phyloP scores from a whole-genome alignment of 2,797 vertebrate species.

The Scolopax rusticola region DNA sequence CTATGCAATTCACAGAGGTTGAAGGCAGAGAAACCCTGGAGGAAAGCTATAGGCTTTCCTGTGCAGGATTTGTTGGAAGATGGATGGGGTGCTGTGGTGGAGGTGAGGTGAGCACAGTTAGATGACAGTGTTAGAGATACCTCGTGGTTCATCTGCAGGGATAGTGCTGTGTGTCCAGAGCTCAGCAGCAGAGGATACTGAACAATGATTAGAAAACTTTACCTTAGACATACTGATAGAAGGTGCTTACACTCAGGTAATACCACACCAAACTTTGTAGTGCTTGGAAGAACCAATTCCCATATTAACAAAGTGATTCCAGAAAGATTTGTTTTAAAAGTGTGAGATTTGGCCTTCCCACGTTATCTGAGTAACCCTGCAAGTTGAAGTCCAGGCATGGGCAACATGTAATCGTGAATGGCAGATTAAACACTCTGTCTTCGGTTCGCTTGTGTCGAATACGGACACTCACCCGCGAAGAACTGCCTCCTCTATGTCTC shows the following conservation, averaged over 20 bases:
- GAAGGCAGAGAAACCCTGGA: neutral
- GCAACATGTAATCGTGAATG: neutral
- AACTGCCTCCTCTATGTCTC: neutral
- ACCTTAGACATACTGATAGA: neutral
- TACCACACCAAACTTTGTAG: neutral
- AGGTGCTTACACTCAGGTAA: neutral
- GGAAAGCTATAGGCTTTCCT: neutral
- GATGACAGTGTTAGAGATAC: neutral
- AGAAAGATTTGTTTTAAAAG: neutral
- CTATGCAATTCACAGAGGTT: neutral
- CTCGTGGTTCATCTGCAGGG: neutral
- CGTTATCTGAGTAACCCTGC: neutral
- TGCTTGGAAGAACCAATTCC: neutral
- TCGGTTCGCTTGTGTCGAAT: fast-evolving
- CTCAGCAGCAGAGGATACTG: neutral
- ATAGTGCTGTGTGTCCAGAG: neutral
- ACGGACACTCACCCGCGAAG: neutral
- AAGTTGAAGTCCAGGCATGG: fast-evolving
- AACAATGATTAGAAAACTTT: neutral
- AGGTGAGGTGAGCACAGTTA: neutral
- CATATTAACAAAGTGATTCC: neutral
- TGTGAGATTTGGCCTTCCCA: neutral
- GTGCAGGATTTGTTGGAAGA: fast-evolving
- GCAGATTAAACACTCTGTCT: neutral
- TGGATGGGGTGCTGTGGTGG: fast-evolving